Evolutionary conservation across 2,797 vertebrate genomes (phyloP).

Genomic region (Trichosurus vulpecula): DNA sequence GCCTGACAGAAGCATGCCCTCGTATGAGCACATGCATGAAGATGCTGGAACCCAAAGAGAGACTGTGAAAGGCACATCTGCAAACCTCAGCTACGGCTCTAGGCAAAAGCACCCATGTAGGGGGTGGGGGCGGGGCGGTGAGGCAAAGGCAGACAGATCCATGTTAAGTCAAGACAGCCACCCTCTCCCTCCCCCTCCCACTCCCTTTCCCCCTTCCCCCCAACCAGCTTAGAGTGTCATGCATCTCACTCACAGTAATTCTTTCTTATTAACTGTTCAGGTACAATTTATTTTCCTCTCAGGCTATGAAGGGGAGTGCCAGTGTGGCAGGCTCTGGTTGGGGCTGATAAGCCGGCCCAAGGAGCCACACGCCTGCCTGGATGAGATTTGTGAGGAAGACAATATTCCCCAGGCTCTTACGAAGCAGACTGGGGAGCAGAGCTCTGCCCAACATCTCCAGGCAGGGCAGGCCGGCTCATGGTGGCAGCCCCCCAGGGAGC

Average conservation of each 20-base stretch:
- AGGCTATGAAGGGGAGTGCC: conserved; percentile 90
- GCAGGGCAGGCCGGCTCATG: conserved; percentile 82
- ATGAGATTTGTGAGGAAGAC: conserved; percentile 94
- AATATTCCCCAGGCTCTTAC: conserved; percentile 91
- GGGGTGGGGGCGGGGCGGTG: no score
- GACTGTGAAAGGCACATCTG: fast-evolving
- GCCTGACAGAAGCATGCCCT: not conserved
- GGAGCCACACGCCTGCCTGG: conserved; percentile 88
- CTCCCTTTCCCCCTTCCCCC: not conserved
- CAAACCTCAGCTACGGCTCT: not conserved
- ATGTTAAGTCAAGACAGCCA: not conserved
- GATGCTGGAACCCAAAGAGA: not conserved
- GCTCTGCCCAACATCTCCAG: conserved; percentile 88
- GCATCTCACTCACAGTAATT: conserved; percentile 92
- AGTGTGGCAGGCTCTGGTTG: conserved; percentile 90
- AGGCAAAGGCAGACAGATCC: not conserved
- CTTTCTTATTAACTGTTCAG: conserved; percentile 97
- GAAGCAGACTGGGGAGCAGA: conserved; percentile 86
- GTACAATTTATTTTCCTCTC: conserved; percentile 98
- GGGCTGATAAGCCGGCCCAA: conserved; percentile 93
- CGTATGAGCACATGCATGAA: not conserved
- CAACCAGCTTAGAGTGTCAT: conserved; percentile 87
- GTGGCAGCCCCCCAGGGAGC: conserved; percentile 78
- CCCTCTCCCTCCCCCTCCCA: not conserved
- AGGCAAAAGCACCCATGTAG: not conserved